Conservation (phyloP, 2,113 vertebrate species). For the Callipepla californica region DNA sequence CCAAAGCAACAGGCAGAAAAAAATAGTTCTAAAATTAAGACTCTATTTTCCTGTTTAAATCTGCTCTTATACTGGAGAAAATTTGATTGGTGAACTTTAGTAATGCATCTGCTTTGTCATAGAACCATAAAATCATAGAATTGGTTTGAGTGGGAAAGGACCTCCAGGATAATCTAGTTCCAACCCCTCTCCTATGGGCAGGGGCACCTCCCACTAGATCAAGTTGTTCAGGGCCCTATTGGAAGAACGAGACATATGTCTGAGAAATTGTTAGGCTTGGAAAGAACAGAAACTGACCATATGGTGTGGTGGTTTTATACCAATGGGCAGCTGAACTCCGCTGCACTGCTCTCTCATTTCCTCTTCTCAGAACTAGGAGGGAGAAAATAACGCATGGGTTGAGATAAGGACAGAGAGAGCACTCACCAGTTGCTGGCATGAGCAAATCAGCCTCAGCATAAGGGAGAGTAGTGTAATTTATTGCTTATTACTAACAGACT, state of each 20-base stretch:
- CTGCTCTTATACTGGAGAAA: not conserved
- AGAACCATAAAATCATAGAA: not conserved
- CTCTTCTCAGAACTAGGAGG: not conserved
- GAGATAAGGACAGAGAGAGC: not conserved
- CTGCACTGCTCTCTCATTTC: not conserved
- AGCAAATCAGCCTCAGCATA: not conserved
- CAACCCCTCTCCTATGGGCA: not conserved
- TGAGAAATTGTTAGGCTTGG: not conserved
- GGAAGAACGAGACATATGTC: not conserved
- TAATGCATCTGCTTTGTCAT: not conserved
- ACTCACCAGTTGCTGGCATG: not conserved
- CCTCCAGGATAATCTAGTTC: not conserved
- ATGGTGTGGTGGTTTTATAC: not conserved
- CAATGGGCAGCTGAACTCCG: not conserved
- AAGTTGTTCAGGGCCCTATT: not conserved
- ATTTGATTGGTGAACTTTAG: not conserved
- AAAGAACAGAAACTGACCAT: not conserved
- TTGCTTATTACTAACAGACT: not conserved
- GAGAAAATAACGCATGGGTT: not conserved
- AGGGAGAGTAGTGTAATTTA: not conserved
- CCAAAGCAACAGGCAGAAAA: not conserved
- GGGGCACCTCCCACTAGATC: not conserved
- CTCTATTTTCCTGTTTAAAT: not conserved
- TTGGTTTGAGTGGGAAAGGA: not conserved
- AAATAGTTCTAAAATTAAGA: constrained; percentile 6